phyloP scores from a whole-genome alignment of 1,140 invertebrate genomes.

The Plutomurus gul region DNA sequence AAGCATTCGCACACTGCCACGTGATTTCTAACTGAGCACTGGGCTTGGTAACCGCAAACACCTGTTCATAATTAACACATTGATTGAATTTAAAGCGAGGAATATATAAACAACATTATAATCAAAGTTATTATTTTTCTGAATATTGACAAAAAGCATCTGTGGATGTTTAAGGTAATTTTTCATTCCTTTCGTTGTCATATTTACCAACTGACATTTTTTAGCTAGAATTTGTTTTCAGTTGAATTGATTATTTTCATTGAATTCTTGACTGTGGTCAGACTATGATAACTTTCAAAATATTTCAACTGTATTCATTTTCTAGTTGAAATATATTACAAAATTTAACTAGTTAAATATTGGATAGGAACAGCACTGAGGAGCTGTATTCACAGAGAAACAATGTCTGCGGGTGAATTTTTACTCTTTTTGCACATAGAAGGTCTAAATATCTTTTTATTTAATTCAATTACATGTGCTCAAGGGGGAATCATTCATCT shows the following conservation, averaged over 20 bases:
- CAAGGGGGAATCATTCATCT: too few species aligned
- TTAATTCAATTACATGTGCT: too few species aligned
- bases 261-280: too few species aligned
- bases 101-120: constrained; percentile 53
- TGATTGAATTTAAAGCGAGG: constrained; percentile 53
- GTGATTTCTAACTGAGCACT: constrained; percentile 57
- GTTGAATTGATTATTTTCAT: too few species aligned
- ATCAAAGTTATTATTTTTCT: constrained; percentile 11
- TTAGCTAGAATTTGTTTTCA: too few species aligned
- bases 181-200: constrained; percentile 70
- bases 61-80: constrained; percentile 62
- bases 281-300: too few species aligned
- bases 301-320: constrained; percentile 73
- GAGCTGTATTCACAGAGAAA: too few species aligned
- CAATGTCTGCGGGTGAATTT: constrained; percentile 75
- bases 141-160: too few species aligned
- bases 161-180: constrained; percentile 63
- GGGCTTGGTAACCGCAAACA: constrained; percentile 53
- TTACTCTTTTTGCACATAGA: constrained; percentile 72
- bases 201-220: constrained; percentile 74
- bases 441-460: too few species aligned
- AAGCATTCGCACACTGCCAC: constrained; percentile 68
- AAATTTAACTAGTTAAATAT: constrained; percentile 73
- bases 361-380: too few species aligned
- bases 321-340: constrained; percentile 69